Conservation (phyloP, 2,113 vertebrate genomes). For the Pangasianodon hypophthalmus region DNA sequence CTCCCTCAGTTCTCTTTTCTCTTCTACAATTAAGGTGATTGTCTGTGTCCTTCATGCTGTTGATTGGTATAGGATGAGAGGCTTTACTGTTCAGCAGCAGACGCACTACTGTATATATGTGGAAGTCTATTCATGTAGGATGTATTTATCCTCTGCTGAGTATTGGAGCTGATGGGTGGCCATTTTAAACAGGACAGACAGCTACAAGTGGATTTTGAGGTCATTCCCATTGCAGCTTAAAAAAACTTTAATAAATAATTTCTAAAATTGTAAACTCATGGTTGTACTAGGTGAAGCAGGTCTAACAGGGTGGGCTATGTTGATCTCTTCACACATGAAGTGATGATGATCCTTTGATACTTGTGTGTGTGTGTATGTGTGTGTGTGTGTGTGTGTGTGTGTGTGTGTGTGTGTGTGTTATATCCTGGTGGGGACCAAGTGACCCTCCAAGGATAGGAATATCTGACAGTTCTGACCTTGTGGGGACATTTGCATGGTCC, state of each 20-base stretch:
- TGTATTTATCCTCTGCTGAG: background rate
- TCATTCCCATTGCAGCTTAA: background rate
- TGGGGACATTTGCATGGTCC: background rate
- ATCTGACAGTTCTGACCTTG: background rate
- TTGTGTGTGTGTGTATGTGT: background rate
- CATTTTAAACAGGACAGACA: background rate
- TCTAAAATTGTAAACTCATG: background rate
- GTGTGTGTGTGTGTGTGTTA: background rate
- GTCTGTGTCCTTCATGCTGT: conserved; percentile 44
- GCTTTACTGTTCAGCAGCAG: conserved; percentile 31
- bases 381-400: background rate
- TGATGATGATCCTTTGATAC: background rate
- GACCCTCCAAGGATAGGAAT: background rate
- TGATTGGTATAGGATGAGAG: conserved; percentile 47
- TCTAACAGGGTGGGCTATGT: background rate
- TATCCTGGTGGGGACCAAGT: background rate
- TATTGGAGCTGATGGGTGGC: background rate
- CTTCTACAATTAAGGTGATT: conserved; percentile 47
- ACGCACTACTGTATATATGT: conserved; percentile 15
- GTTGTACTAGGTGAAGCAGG: background rate
- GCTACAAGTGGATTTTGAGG: conserved; percentile 12
- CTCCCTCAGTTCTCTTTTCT: conserved; percentile 41
- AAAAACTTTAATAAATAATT: background rate
- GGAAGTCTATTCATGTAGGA: background rate
- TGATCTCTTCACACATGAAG: background rate